Base-by-base conservation (phyloP, 2,113 vertebrate species). In the Passer montanus region DNA sequence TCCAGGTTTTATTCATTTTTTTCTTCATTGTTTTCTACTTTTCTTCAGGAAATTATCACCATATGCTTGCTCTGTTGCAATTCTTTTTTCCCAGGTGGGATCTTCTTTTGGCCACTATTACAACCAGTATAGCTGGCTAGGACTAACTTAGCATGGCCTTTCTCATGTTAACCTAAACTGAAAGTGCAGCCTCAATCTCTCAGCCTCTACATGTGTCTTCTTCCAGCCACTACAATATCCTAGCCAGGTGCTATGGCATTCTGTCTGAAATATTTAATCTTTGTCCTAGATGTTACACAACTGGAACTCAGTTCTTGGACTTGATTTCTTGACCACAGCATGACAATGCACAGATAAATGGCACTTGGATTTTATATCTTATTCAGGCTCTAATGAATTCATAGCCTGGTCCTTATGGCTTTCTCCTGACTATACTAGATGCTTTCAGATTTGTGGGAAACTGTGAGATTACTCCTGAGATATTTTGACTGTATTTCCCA, bases 1-100 rank as follows among this genome's bases (percentile, higher is more conserved):
- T 86, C 55, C 35, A 92, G 68, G 47, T 84, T 92, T 92, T 90
- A 95, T 78, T 93, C 90, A 89, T 66, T 86, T 84, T 64, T 56
- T 73, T 20, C 55, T 46, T 62, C 56, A 60, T 87, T 90, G 59
- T 86, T 90, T 90, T 63, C 27, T 24, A 63, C 43, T 93, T 93
- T 77, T 89, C 86, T 89, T 75, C 86, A 93, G 89, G 64, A 97
- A 95, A 86, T 95, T 77, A 72, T 62, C 89, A 84, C 89, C 91
- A 87, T 94, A 95, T 93, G 94, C 73, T 91, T 92, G 30, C 64
- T 81, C 64, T 87, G 59, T n/a, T 89, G 69, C 68, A 70, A 26
- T 84, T 89, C 35, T 56, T 52, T 93, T 92, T 87, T 78, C 80
- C 73, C 56, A 87, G 13, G 83, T 81, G 86, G 19, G 56, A 84